Conservation (phyloP, 2,113 vertebrate genomes). For the Tinamus guttatus region DNA sequence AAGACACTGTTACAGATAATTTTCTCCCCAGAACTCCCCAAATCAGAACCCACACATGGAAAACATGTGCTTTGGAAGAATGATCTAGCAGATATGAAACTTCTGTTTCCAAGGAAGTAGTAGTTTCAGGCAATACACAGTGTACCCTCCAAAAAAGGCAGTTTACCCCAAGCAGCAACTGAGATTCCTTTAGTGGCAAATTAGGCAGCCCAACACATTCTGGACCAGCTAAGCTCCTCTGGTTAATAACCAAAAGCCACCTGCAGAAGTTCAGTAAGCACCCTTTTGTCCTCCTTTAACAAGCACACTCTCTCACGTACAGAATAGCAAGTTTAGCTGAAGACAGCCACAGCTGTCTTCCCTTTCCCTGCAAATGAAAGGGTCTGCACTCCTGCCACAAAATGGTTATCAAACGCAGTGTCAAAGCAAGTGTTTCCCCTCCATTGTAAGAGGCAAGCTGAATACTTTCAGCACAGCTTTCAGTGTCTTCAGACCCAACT, state of each 20-base stretch:
- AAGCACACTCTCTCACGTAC: slow-evolving; percentile 70
- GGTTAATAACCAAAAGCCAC: slow-evolving; percentile 81
- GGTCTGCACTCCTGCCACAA: slow-evolving; percentile 80
- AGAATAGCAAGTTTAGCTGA: slow-evolving; percentile 79
- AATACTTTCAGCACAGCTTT: slow-evolving; percentile 79
- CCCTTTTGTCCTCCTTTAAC: slow-evolving; percentile 73
- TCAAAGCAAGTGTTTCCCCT: slow-evolving; percentile 82
- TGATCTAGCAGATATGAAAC: slow-evolving; percentile 46
- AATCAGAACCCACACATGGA: neutral
- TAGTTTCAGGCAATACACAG: neutral
- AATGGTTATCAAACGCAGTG: slow-evolving; percentile 81
- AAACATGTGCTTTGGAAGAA: neutral
- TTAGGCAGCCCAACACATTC: slow-evolving; percentile 74
- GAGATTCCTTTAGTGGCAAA: slow-evolving; percentile 59
- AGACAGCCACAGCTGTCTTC: slow-evolving; percentile 84
- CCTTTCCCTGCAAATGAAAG: slow-evolving; percentile 82
- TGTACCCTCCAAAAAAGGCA: slow-evolving; percentile 1
- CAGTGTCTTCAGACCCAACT: slow-evolving; percentile 78
- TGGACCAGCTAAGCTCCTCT: slow-evolving; percentile 74
- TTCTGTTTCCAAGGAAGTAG: slow-evolving; percentile 49
- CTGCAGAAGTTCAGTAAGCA: slow-evolving; percentile 82
- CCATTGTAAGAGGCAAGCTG: slow-evolving; percentile 78
- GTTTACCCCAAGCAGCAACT: slow-evolving; percentile 39
- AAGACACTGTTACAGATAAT: neutral
- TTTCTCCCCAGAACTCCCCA: neutral